These are phyloP conservation scores for Lasiurus borealis DNA, from an alignment of 2,113 vertebrate species.

Conservation along the genomic window DNA sequence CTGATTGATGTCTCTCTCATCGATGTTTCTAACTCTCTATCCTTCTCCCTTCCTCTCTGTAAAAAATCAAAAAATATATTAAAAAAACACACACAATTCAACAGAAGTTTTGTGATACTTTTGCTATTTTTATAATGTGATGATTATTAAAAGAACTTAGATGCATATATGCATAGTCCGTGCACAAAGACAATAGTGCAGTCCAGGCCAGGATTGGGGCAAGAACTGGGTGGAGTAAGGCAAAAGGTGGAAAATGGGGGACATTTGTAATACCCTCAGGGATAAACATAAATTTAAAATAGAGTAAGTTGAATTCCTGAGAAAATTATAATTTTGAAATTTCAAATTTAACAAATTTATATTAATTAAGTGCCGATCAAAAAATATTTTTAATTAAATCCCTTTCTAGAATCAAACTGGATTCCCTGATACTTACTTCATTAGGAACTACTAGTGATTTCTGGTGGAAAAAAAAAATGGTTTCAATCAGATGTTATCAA, in stretches of 20 bases:
- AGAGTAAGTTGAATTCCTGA: background rate
- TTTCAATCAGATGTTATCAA: background rate
- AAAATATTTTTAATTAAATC: background rate
- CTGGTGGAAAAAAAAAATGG: background rate
- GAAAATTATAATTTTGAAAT: background rate
- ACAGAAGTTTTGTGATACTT: background rate
- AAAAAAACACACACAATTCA: too few species aligned
- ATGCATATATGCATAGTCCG: too few species aligned
- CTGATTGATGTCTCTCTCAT: too few species aligned
- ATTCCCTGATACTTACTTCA: background rate
- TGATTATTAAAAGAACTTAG: background rate
- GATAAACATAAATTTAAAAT: too few species aligned
- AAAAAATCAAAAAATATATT: too few species aligned
- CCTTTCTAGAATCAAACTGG: background rate
- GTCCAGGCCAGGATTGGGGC: too few species aligned
- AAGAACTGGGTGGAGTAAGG: too few species aligned
- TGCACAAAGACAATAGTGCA: too few species aligned
- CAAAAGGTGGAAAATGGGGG: too few species aligned
- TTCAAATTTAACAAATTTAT: background rate
- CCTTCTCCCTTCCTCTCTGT: too few species aligned
- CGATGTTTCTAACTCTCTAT: too few species aligned
- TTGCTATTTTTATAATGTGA: background rate
- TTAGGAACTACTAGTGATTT: background rate
- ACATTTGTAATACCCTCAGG: too few species aligned
- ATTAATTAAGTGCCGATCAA: constrained; percentile 11